Evolutionary conservation across 2,113 vertebrate species (phyloP), one percentile per base, ranked within the genome.

Genomic region (Mola mola): DNA sequence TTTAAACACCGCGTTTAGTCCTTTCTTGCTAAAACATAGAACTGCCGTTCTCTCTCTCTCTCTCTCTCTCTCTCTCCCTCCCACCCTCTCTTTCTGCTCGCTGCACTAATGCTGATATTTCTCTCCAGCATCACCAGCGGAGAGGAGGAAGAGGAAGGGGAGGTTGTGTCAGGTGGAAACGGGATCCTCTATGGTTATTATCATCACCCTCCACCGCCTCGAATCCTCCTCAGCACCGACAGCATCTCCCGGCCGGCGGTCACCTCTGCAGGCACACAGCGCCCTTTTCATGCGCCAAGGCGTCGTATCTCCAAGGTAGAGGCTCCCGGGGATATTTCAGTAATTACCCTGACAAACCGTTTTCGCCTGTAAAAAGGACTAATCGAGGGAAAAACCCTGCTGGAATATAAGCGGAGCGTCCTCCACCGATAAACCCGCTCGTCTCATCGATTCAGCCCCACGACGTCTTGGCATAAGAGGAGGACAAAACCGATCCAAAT

Each of bases 31-130:
- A n/a, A n/a, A n/a, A n/a, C n/a, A n/a, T n/a, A n/a, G n/a, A n/a
- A n/a, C n/a, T n/a, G n/a, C n/a, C n/a, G n/a, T 64, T 11, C 62
- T 15, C 28, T 6, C 20, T 16, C 25, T 12, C 38, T 12, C 48
- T 7, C 57, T 15, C 46, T 47, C 42, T 40, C 15, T 6, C 20
- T 49, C 26, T 9, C 38, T 8, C 67, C 20, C 40, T 8, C 33
- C 11, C 49, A 31, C n/a, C 33, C 64, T 53, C 51, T 5, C 55
- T 41, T 57, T 24, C 51, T 15, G 7, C 71, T 59, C 71, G 31
- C 81, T 53, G 74, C 87, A 87, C 82, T 78, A 78, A 88, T 88
- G 88, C 87, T 85, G 82, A 66, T 76, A 75, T 87, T 89, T 86
- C 83, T 79, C 73, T 75, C 74, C 85, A 81, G 83, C 77, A 74